These are phyloP conservation scores for Galeopsomyia nigrocyanea DNA, from an alignment of 2,888 invertebrate genomes.

Conservation along the genomic window DNA sequence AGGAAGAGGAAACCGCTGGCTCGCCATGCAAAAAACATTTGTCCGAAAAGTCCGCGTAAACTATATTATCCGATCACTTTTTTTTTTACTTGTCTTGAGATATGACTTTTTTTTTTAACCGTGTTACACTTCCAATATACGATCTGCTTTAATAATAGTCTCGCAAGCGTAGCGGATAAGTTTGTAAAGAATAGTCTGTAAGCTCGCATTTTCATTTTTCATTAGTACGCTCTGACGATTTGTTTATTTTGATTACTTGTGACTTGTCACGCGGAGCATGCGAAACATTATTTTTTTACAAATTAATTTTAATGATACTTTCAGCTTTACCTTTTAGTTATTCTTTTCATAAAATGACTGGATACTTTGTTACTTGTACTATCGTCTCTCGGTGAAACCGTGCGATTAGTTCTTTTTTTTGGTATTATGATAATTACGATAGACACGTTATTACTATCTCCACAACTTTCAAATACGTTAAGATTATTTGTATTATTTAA, in stretches of 20 bases:
- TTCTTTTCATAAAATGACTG: slow-evolving; percentile 11
- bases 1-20: slow-evolving; percentile 67
- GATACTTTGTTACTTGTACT: slow-evolving; percentile 4
- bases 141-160: not conserved
- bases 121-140: not conserved
- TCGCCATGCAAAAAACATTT: slow-evolving; percentile 75
- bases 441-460: not conserved
- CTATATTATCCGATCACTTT: not conserved
- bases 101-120: not conserved
- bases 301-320: slow-evolving; percentile 16
- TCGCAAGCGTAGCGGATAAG: slow-evolving; percentile 7
- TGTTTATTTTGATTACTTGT: slow-evolving; percentile 9
- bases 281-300: slow-evolving; percentile 7
- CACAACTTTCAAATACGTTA: not conserved
- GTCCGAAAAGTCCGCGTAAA: slow-evolving; percentile 55
- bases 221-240: slow-evolving; percentile 18
- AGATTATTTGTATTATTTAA: not conserved
- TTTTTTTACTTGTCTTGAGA: slow-evolving; percentile 1
- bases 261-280: slow-evolving; percentile 6
- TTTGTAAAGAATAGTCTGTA: slow-evolving; percentile 42
- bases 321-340: not conserved
- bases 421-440: not conserved
- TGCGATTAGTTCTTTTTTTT: not conserved
- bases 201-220: slow-evolving; percentile 29
- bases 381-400: slow-evolving; percentile 16